Evolutionary conservation across 2,797 vertebrate species (phyloP).

Genomic region (Cheirogaleus major): DNA sequence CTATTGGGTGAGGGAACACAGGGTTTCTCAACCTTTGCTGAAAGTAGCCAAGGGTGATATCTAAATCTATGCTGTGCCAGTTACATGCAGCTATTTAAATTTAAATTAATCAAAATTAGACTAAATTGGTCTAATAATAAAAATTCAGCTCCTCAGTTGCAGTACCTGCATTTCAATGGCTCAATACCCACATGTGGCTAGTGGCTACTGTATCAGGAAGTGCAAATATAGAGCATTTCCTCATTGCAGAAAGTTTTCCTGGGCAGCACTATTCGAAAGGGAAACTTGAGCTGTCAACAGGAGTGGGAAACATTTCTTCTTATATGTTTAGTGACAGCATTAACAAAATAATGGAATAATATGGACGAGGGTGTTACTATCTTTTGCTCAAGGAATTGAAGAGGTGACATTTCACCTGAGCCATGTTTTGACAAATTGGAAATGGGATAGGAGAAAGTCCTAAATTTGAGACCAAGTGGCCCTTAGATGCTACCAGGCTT

Average conservation of each 20-base stretch:
- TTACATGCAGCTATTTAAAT: not conserved
- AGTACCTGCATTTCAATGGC: not conserved
- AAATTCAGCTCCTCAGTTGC: not conserved
- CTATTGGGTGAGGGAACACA: too few species aligned
- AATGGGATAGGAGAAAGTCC: not conserved
- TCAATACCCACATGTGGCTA: not conserved
- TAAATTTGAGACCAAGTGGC: not conserved
- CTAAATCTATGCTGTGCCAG: not conserved
- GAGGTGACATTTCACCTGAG: not conserved
- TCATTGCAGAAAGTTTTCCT: not conserved
- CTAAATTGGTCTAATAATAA: not conserved
- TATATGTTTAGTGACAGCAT: not conserved
- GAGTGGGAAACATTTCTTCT: not conserved
- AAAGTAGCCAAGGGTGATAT: not conserved
- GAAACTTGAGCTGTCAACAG: not conserved
- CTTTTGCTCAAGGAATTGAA: not conserved
- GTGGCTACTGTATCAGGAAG: not conserved
- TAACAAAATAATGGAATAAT: not conserved
- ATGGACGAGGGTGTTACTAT: not conserved
- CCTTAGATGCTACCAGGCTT: not conserved
- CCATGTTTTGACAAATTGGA: not conserved
- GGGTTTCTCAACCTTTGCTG: not conserved
- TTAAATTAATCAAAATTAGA: not conserved
- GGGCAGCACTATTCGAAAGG: not conserved
- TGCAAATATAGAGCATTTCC: not conserved